Conservation (phyloP, 2,797 vertebrate genomes). For the Notoglanidium macrostoma region DNA sequence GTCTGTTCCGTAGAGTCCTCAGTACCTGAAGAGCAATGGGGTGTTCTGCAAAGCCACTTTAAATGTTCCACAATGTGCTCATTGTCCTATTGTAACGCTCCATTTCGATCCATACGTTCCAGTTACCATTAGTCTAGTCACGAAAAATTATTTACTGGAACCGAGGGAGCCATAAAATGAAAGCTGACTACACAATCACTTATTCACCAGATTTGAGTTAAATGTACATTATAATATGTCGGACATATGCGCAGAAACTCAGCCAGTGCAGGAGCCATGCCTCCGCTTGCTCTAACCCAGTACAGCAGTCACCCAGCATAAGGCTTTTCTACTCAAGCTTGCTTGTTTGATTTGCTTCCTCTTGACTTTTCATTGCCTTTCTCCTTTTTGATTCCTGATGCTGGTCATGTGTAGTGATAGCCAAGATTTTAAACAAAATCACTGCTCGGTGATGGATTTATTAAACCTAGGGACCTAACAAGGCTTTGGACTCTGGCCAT, state of each 20-base stretch:
- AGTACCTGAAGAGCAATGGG: constrained; percentile 21
- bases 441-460: background rate
- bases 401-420: background rate
- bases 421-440: background rate
- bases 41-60: constrained; percentile 23
- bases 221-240: constrained; percentile 35
- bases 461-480: background rate
- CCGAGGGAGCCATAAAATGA: constrained; percentile 43
- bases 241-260: constrained; percentile 21
- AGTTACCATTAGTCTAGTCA: constrained; percentile 42
- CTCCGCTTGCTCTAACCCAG: constrained; percentile 29
- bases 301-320: constrained; percentile 18
- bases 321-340: constrained; percentile 23
- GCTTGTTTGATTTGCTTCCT: constrained; percentile 23
- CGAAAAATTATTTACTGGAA: constrained; percentile 33
- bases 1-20: background rate
- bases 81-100: constrained; percentile 40
- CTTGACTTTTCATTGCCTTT: constrained; percentile 18
- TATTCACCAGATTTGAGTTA: constrained; percentile 26
- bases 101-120: constrained; percentile 47
- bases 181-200: constrained; percentile 41
- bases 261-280: constrained; percentile 27
- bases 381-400: background rate
- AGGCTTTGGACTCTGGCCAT: background rate
- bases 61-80: constrained; percentile 41